Percentiles rank a stretch among this genome's conserved stretches.
Conservation (phyloP, 2,113 vertebrate genomes). For the Lathamus discolor region DNA sequence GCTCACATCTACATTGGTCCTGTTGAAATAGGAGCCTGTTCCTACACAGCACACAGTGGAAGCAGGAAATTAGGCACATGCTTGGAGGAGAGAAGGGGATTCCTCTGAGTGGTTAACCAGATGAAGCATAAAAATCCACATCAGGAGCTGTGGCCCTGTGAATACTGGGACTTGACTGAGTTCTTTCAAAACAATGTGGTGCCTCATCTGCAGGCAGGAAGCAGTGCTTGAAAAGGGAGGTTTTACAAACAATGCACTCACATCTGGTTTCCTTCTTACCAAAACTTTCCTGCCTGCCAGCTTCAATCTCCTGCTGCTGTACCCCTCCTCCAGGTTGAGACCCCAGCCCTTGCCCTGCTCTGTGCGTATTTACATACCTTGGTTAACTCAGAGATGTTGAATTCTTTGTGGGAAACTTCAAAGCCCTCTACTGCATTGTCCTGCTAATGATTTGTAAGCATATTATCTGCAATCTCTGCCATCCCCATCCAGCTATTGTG, state of each 20-base stretch:
- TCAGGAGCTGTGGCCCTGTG: not conserved
- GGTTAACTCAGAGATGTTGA: not conserved
- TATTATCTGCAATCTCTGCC: not conserved
- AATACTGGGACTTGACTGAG: not conserved
- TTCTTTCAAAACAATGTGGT: not conserved
- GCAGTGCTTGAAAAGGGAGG: not conserved
- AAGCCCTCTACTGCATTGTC: not conserved
- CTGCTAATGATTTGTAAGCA: not conserved
- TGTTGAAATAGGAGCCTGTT: not conserved
- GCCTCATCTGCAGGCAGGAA: not conserved
- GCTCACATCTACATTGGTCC: not conserved
- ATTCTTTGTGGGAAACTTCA: not conserved
- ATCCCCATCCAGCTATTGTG: not conserved
- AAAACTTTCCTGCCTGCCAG: not conserved
- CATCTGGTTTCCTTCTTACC: not conserved
- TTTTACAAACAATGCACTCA: not conserved
- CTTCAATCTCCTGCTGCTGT: not conserved
- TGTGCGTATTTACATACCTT: not conserved
- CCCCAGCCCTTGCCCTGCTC: not conserved
- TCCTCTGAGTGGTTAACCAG: not conserved
- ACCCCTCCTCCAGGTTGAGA: not conserved
- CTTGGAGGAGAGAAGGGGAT: not conserved
- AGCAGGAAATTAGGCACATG: not conserved
- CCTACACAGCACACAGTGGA: accelerated
- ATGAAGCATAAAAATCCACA: not conserved